Evolutionary conservation across 92 coral and sea anemone species (phyloP), one percentile per base, ranked within the genome.

Genomic region (Ricordea florida): DNA sequence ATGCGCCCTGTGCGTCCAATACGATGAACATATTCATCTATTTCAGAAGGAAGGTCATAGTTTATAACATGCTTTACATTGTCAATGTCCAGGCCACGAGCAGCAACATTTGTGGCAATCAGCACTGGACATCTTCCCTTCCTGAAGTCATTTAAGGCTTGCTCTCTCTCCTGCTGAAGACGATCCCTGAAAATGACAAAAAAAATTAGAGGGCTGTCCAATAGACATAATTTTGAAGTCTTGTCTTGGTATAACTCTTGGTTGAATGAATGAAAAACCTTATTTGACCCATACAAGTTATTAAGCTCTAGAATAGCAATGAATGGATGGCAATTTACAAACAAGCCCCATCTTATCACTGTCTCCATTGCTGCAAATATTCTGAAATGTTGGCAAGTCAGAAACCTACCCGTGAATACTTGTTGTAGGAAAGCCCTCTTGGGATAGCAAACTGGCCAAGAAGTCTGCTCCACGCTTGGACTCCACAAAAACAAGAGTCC

Each of bases 331-430:
- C n/a, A n/a, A n/a, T n/a, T n/a, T n/a, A n/a, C n/a, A n/a, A n/a
- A n/a, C n/a, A n/a, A n/a, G n/a, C n/a, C n/a, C n/a, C n/a, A n/a
- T n/a, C n/a, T n/a, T n/a, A n/a, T n/a, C n/a, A n/a, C n/a, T n/a
- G n/a, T n/a, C n/a, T n/a, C n/a, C n/a, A n/a, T n/a, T n/a, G n/a
- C n/a, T n/a, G n/a, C n/a, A n/a, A n/a, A n/a, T n/a, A n/a, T n/a
- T n/a, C n/a, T n/a, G n/a, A n/a, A n/a, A n/a, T n/a, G n/a, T n/a
- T n/a, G n/a, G n/a, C n/a, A n/a, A n/a, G n/a, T n/a, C n/a, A n/a
- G n/a, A n/a, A n/a, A 68, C 93, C 57, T 69, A 93, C 98, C 98
- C 98, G 31, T 91, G 96, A 10, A 93, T 93, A 66, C 97, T 90
- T 8, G 98, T 93, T 9, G 98, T 88, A 8, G 98, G 98, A 47